Evolutionary conservation across 2,797 vertebrate genomes (phyloP), one percentile per base, ranked within the genome.

Genomic region (Intellagama lesueurii): DNA sequence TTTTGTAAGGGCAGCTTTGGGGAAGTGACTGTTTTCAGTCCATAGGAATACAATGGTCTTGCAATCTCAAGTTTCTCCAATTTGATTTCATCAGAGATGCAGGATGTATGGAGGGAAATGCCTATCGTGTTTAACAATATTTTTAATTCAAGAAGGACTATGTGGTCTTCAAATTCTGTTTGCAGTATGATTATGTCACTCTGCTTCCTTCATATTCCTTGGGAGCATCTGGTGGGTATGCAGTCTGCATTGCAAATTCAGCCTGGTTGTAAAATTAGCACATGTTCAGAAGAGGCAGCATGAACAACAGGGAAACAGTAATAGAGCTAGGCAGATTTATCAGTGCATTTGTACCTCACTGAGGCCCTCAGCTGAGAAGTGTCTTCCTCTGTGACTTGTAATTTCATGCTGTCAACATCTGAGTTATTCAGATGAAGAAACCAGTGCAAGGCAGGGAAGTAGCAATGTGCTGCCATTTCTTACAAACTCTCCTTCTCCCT

Each of bases 101-200:
- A 49, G 66, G 1, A 52, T 90, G 6, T 88, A 86, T 0, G 32
- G 77, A 88, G 92, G 4, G 16, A 35, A 86, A 88, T 81, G 93
- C 69, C 91, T 90, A 44, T 87, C 83, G 91, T 94, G 72, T 94
- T 95, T 94, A 89, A 64, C 32, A 87, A 88, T 92, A 44, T 88
- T 40, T 82, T 89, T 83, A 87, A 91, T 92, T 93, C 24, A 91
- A 76, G 92, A 94, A 86, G 89, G 81, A 95, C 92, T 95, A 96
- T 87, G 89, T 96, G 92, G 96, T 95, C 92, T 95, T 96, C 86
- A 93, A 91, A 94, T 93, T 91, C 79, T 93, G 17, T 94, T 95
- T 95, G 93, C 87, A 91, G 72, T 86, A 87, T 93, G 88, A 92
- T 81, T 91, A 70, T 92, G 52, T 85, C 91, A 79, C 91, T 12